Evolutionary conservation across 2,797 vertebrate species (phyloP), one percentile per base, ranked within the genome.

Genomic region (Silurus aristotelis): DNA sequence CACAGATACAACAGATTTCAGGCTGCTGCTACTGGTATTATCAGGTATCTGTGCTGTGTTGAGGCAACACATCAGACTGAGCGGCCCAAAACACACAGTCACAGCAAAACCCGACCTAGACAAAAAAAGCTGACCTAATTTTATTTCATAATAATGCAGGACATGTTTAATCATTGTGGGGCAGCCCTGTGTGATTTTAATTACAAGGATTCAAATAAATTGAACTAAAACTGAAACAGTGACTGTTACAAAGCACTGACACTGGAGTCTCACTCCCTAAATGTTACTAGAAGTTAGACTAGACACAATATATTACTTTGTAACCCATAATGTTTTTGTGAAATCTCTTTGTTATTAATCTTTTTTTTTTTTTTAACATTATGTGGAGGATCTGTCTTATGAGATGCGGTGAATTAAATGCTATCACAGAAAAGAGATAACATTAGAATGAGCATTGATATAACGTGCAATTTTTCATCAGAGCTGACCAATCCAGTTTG

Each of bases 1-100:
- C 87, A 90, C 89, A 92, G 90, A 80, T 82, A 66, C 43, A 31
- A 38, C 72, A 83, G 77, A 86, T 78, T 88, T 81, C 84, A 86
- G 79, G 86, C 85, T 91, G 64, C 81, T 86, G 55, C 52, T 84
- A 48, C 31, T 22, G 25, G 63, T 48, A 22, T 80, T 63, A 13
- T 85, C 63, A 80, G 76, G 22, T 84, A 60, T 31, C 75, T 60
- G 82, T 87, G 88, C 81, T 87, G 82, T 86, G 89, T 89, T 88
- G 77, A 85, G 60, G 87, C 89, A 89, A 89, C 89, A 89, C 88
- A 80, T 88, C 87, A 86, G 78, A 85, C 84, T 43, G 15, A 63
- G n/a, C 52, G 60, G 63, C 71, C 75, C 64, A 83, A 83, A 83
- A 58, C 80, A 80, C 9, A 52, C 63, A 76, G 84, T 31, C 52